Base-by-base conservation (phyloP, 2,888 invertebrate genomes). In the Octonoba sinensis region DNA sequence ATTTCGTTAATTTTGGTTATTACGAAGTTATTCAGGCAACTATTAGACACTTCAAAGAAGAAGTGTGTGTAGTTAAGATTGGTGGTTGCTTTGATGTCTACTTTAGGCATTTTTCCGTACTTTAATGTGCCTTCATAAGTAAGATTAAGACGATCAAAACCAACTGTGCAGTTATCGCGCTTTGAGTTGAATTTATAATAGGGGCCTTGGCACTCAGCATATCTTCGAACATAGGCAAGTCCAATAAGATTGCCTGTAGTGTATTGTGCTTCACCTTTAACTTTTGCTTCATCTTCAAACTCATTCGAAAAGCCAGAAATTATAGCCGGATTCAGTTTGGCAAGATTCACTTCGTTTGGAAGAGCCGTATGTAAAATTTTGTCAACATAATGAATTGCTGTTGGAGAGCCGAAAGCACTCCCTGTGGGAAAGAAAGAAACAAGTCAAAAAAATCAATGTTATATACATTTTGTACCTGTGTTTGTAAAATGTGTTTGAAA, bases 251-350 rank as follows among this genome's bases (percentile, higher is more conserved):
- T 70, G 1, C 83, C 83, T 3, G 71, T 20, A n/a, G 22, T 54
- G 54, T 62, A 83, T 1, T 70, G 47, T 1, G 83, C 78, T 22
- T 75, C 74, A 3, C 73, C 83, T 44, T 83, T 83, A 6, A 83
- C 83, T 46, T 83, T 78, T 15, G 74, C 81, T 57, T 83, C 74
- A 54, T 83, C 83, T 54, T 74, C 24, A 22, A 83, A 83, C 51
- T 78, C 74, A 11, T 62, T 73, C 20, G 16, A 8, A 36, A 83
- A 83, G 18, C 74, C 66, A n/a, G 46, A n/a, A 3, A 78, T 18
- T 13, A 4, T 12, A n/a, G 70, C 78, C 20, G 83, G 83, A 65
- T 83, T 78, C 44, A 83, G 47, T 3, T 20, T 49, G 1, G 24
- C 22, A 36, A 20, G 6, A 47, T 60, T 22, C 3, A 83, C 36